A percentile compares a stretch with the other conserved stretches of the same genome.
These are phyloP conservation scores for Meloe dianella DNA, from an alignment of 2,888 invertebrate genomes.

Conservation along the genomic window DNA sequence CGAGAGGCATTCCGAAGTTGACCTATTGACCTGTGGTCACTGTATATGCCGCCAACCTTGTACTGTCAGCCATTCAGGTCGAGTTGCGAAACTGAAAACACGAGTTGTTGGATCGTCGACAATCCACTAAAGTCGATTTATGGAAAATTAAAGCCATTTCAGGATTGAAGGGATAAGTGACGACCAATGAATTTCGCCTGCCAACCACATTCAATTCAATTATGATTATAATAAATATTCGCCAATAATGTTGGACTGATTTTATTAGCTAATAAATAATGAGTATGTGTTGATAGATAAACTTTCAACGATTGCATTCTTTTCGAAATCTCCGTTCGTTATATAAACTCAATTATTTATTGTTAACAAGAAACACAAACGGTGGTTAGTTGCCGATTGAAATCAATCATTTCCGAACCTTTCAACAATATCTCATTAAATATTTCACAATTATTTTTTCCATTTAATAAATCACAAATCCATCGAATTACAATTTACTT, in stretches of 20 bases:
- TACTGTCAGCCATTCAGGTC: slow-evolving; percentile 42
- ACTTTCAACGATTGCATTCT: not conserved
- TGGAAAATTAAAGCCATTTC: not conserved
- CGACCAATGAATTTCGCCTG: too few relatives aligned
- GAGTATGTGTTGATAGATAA: not conserved
- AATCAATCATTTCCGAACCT: not conserved
- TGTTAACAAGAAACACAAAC: too few relatives aligned
- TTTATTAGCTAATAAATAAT: not conserved
- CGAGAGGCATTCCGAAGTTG: slow-evolving; percentile 37
- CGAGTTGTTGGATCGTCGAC: not conserved
- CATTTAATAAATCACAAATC: not conserved
- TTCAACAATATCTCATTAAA: slow-evolving; percentile 2
- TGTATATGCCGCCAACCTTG: slow-evolving; percentile 38
- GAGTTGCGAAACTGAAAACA: slow-evolving; percentile 34
- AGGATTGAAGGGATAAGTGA: too few relatives aligned
- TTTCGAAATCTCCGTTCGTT: not conserved
- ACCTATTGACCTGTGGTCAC: slow-evolving; percentile 42
- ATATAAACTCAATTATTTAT: not conserved
- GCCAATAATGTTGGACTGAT: not conserved
- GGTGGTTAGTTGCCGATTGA: not conserved
- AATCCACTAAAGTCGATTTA: not conserved
- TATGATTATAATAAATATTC: not conserved
- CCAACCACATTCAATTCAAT: too few relatives aligned
- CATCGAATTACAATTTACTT: not conserved
- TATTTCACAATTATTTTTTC: not conserved